Conservation (phyloP, 30 jellyfish, hydroid and myxozoan genomes). For the Sanderia malayensis region DNA sequence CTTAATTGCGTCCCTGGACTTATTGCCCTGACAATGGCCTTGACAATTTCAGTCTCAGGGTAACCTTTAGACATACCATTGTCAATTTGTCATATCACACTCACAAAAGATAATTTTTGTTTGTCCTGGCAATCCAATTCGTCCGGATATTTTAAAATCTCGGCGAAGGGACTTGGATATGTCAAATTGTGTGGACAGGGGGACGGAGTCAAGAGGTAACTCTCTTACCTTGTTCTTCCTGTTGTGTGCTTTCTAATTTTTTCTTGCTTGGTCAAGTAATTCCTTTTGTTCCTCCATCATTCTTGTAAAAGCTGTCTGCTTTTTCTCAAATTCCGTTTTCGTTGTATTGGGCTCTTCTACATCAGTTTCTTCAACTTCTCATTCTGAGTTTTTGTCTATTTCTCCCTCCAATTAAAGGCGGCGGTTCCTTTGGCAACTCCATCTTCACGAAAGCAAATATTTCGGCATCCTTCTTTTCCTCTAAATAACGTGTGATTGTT, state of each 20-base stretch:
- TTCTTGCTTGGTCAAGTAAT: slow-evolving; percentile 4
- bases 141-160: slow-evolving; percentile 26
- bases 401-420: slow-evolving; percentile 29
- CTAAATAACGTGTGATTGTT: not conserved
- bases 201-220: slow-evolving; percentile 6
- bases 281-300: slow-evolving; percentile 22
- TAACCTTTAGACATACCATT: slow-evolving; percentile 32
- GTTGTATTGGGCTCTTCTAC: not conserved
- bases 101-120: slow-evolving; percentile 27
- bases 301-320: slow-evolving; percentile 2
- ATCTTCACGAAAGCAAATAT: slow-evolving; percentile 10
- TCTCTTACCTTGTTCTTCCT: slow-evolving; percentile 33
- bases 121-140: slow-evolving; percentile 18
- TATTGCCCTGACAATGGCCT: slow-evolving; percentile 27
- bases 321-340: not conserved
- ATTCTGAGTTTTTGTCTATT: not conserved
- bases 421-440: slow-evolving; percentile 12
- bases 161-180: slow-evolving; percentile 21
- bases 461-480: slow-evolving; percentile 5
- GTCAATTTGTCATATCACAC: slow-evolving; percentile 22
- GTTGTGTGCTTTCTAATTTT: slow-evolving; percentile 2
- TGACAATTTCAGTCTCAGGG: slow-evolving; percentile 22
- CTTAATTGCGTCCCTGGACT: slow-evolving; percentile 27
- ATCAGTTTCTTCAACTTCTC: slow-evolving; percentile 2
- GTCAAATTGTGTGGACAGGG: not conserved